These are phyloP conservation scores for Lophura nycthemera DNA, from an alignment of 2,113 vertebrate species.

Conservation along the genomic window DNA sequence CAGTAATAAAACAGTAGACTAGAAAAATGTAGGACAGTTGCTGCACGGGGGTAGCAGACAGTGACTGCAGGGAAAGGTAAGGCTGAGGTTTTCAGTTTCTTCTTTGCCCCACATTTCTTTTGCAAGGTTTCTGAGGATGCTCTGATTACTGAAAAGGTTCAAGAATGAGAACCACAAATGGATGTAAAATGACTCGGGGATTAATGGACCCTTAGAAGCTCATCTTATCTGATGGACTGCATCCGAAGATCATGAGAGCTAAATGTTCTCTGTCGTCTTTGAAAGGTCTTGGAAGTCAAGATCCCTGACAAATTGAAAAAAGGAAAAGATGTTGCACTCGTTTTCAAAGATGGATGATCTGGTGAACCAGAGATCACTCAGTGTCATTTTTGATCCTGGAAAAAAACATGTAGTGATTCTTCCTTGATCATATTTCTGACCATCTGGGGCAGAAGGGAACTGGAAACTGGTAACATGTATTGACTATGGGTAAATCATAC, in stretches of 20 bases:
- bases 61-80: not conserved
- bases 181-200: not conserved
- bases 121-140: not conserved
- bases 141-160: not conserved
- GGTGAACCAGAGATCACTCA: not conserved
- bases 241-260: not conserved
- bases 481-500: not conserved
- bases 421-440: not conserved
- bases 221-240: not conserved
- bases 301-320: not conserved
- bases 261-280: not conserved
- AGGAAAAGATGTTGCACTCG: not conserved
- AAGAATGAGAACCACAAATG: not conserved
- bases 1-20: not conserved
- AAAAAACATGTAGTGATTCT: not conserved
- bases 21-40: not conserved
- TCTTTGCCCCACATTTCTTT: not conserved
- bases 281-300: not conserved
- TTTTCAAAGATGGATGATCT: not conserved
- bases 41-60: too few species aligned
- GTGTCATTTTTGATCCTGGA: not conserved
- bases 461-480: not conserved
- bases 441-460: not conserved
- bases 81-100: not conserved
- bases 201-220: not conserved